Percentiles rank a stretch among this genome's conserved stretches.
phyloP scores from a whole-genome alignment of 2,888 invertebrate genomes.

The Leptogaster cylindrica region DNA sequence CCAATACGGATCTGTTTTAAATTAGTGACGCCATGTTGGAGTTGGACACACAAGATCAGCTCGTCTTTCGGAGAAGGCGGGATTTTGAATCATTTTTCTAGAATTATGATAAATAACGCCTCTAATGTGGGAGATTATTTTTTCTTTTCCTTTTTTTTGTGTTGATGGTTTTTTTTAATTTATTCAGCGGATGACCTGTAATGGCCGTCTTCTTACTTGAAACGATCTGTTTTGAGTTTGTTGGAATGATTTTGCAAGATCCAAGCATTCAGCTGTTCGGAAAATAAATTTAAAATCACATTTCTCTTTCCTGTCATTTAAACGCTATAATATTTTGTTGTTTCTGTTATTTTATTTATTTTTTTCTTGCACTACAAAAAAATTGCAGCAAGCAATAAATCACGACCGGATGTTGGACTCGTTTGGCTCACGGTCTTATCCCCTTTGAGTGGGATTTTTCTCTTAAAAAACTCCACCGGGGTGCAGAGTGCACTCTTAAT shows the following conservation, averaged over 20 bases:
- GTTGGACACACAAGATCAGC: slow-evolving; percentile 21
- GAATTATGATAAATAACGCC: not conserved
- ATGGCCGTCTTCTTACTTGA: not conserved
- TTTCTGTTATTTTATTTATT: not conserved
- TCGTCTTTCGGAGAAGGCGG: slow-evolving; percentile 19
- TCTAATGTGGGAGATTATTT: not conserved
- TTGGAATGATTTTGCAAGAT: not conserved
- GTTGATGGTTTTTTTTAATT: too few relatives aligned
- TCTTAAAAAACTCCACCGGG: not conserved
- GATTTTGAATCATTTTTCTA: slow-evolving; percentile 12
- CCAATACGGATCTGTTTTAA: slow-evolving; percentile 47
- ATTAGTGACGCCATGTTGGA: slow-evolving; percentile 45
- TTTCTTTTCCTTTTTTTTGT: not conserved
- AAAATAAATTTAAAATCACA: not conserved
- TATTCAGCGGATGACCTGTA: not conserved
- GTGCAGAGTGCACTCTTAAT: too few relatives aligned
- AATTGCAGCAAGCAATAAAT: slow-evolving; percentile 33
- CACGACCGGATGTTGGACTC: slow-evolving; percentile 33
- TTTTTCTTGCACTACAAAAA: slow-evolving; percentile 15
- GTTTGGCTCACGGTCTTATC: slow-evolving; percentile 2
- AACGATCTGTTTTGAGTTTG: not conserved
- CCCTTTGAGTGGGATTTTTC: slow-evolving; percentile 19
- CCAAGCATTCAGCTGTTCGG: not conserved
- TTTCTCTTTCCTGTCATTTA: not conserved
- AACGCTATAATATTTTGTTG: not conserved